These are phyloP conservation scores for Sturnira hondurensis DNA, from an alignment of 2,113 vertebrate genomes.

Conservation along the genomic window DNA sequence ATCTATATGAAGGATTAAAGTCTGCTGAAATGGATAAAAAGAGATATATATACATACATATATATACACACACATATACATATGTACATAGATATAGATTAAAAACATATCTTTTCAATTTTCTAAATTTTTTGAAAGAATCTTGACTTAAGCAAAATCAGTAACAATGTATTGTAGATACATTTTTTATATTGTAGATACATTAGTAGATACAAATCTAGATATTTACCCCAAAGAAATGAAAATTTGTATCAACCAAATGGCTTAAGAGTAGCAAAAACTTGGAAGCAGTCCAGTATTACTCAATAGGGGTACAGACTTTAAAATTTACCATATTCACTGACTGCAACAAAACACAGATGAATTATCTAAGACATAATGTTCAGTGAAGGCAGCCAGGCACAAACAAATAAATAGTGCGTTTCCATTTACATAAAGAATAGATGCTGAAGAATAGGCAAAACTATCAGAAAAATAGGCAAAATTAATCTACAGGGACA, in stretches of 20 bases:
- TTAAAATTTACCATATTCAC: not conserved
- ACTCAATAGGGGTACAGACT: not conserved
- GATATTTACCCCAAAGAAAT: not conserved
- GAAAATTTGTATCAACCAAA: not conserved
- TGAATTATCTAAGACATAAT: not conserved
- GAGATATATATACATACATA: too few relatives aligned
- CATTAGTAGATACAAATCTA: too few relatives aligned
- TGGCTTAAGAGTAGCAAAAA: not conserved
- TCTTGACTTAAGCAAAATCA: not conserved
- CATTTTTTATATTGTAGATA: too few relatives aligned
- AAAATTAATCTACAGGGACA: not conserved
- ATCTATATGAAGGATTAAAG: not conserved
- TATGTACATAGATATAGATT: too few relatives aligned
- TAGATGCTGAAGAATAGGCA: not conserved
- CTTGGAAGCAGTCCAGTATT: not conserved
- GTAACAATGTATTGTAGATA: not conserved
- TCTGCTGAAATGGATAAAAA: too few relatives aligned
- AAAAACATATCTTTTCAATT: not conserved
- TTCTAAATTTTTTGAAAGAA: not conserved
- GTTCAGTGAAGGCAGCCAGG: not conserved
- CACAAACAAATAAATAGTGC: not conserved
- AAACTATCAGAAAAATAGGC: not conserved
- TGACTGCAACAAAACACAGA: not conserved
- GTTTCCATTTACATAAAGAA: not conserved
- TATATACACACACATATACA: too few relatives aligned